These are phyloP conservation scores for Chirona hameri DNA, from an alignment of 2,888 invertebrate genomes.

Conservation along the genomic window DNA sequence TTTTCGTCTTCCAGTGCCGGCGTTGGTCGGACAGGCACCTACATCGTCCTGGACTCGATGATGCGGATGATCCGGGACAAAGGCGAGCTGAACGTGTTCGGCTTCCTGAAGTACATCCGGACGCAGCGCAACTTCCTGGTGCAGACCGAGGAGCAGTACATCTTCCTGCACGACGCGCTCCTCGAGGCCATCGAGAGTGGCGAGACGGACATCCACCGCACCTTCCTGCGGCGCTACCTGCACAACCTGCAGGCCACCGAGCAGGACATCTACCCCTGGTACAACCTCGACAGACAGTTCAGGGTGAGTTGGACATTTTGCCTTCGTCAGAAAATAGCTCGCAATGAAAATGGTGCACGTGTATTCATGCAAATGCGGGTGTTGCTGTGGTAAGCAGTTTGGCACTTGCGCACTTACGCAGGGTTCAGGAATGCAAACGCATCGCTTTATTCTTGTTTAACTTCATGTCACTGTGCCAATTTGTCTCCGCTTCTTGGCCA, in stretches of 20 bases:
- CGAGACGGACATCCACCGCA: constrained; percentile 68
- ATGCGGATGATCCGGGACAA: constrained; percentile 82
- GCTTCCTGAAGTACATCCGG: constrained; percentile 90
- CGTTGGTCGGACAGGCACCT: constrained; percentile 92
- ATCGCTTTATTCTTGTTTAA: too few relatives aligned
- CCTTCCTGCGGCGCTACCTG: constrained; percentile 52
- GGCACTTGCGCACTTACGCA: too few relatives aligned
- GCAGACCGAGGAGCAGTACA: constrained; percentile 98
- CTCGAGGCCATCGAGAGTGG: constrained; percentile 87
- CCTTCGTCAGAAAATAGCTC: too few relatives aligned
- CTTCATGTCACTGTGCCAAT: too few relatives aligned
- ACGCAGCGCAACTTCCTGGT: constrained; percentile 94
- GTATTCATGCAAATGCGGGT: too few relatives aligned
- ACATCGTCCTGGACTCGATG: constrained; percentile 94
- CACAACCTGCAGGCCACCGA: constrained; percentile 47
- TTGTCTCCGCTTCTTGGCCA: too few relatives aligned
- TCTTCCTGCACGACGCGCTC: constrained; percentile 95
- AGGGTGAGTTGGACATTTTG: constrained; percentile 54
- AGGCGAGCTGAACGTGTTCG: constrained; percentile 82
- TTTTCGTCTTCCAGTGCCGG: constrained; percentile 67
- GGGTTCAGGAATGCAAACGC: too few relatives aligned
- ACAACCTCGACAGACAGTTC: constrained; percentile 65
- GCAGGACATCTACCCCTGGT: constrained; percentile 41
- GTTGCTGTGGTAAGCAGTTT: too few relatives aligned
- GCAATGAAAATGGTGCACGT: too few relatives aligned